Conservation (phyloP, 2,797 vertebrate genomes). For the Uromys caudimaculatus region DNA sequence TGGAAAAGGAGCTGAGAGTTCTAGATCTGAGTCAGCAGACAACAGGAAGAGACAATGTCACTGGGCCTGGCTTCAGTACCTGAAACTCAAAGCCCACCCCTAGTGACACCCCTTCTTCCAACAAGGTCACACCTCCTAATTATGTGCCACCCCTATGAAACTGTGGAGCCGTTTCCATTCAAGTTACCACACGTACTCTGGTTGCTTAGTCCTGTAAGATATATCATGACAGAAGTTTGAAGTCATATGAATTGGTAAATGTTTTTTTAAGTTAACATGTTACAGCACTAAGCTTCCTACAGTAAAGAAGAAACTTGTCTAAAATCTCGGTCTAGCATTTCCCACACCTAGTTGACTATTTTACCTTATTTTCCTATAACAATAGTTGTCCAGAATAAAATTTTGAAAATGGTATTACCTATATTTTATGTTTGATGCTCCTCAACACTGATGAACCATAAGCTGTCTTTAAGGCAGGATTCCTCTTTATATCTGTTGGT, state of each 20-base stretch:
- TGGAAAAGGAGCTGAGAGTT: no score
- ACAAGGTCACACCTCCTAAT: neutral
- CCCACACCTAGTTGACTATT: conserved; percentile 34
- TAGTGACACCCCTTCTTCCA: neutral
- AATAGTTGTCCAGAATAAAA: conserved; percentile 46
- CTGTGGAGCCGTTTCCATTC: neutral
- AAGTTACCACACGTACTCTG: neutral
- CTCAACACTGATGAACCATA: conserved; percentile 2
- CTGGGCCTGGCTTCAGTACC: neutral
- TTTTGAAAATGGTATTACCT: conserved; percentile 42
- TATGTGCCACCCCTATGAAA: neutral
- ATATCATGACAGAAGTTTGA: conserved; percentile 51
- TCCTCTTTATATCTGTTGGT: conserved; percentile 44
- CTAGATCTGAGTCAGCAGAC: neutral
- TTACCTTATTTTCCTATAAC: conserved; percentile 48
- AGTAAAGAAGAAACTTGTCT: conserved; percentile 33
- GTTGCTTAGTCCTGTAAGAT: conserved; percentile 29
- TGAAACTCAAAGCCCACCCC: neutral
- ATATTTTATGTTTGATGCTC: conserved; percentile 38
- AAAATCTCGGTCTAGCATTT: conserved; percentile 43
- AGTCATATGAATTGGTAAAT: conserved; percentile 30
- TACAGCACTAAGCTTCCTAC: neutral
- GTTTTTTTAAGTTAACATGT: conserved; percentile 1
- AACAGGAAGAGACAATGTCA: neutral
- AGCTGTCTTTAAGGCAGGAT: conserved; percentile 39